Evolutionary conservation across 1,140 invertebrate species (phyloP).

Genomic region (Antheraea mylitta): DNA sequence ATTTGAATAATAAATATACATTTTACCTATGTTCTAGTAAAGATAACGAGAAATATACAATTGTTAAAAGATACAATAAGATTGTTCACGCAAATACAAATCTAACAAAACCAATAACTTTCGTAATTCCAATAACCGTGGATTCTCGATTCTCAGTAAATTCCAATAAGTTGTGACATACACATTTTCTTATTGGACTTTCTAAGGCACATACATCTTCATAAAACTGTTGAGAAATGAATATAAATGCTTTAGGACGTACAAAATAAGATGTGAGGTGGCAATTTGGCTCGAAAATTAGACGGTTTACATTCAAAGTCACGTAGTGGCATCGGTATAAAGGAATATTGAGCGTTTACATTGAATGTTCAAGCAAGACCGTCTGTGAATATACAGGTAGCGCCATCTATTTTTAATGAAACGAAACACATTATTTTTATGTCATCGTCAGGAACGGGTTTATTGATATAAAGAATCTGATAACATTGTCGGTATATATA

Average conservation of each 20-base stretch:
- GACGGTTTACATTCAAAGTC: slow-evolving; percentile 66
- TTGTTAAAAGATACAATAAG: not conserved
- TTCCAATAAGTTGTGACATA: slow-evolving; percentile 35
- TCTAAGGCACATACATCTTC: slow-evolving; percentile 54
- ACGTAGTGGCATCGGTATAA: slow-evolving; percentile 48
- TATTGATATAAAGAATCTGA: no score
- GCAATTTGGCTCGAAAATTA: slow-evolving; percentile 71
- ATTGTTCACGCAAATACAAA: not conserved
- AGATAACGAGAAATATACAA: not conserved
- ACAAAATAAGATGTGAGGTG: slow-evolving; percentile 67
- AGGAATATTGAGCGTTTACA: slow-evolving; percentile 25
- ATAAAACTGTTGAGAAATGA: slow-evolving; percentile 61
- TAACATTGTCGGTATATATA: not conserved
- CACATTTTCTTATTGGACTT: slow-evolving; percentile 35
- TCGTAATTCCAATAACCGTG: slow-evolving; percentile 23
- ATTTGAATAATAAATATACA: no score
- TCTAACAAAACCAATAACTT: not conserved
- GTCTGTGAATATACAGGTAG: slow-evolving; percentile 23
- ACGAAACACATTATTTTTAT: slow-evolving; percentile 1
- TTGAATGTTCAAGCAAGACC: not conserved
- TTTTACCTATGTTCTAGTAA: no score
- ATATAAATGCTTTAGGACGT: slow-evolving; percentile 60
- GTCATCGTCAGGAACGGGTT: no score
- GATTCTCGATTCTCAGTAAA: slow-evolving; percentile 23
- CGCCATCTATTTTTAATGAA: slow-evolving; percentile 43